These are phyloP conservation scores for Nyctereutes procyonoides DNA, from an alignment of 2,113 vertebrate species.

Conservation along the genomic window DNA sequence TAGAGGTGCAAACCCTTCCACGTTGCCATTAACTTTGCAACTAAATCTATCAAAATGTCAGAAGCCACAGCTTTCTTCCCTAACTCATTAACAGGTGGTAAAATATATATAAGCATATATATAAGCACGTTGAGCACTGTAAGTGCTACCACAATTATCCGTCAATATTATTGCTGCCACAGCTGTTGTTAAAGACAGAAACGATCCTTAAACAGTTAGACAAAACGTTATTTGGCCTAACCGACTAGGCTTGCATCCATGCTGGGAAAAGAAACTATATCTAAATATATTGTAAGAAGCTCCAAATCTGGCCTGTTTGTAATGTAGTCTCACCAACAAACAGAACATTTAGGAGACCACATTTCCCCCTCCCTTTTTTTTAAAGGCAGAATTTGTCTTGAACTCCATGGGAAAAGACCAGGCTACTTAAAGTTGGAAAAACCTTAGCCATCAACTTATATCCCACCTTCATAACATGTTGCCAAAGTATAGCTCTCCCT, in stretches of 20 bases:
- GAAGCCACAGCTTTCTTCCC: constrained; percentile 5
- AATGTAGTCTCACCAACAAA: not conserved
- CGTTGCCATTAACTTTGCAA: constrained; percentile 19
- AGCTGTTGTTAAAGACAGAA: constrained; percentile 9
- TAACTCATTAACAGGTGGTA: constrained; percentile 41
- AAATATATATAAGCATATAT: not conserved
- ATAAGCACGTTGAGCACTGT: not conserved
- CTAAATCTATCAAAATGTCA: constrained; percentile 48
- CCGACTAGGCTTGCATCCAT: not conserved
- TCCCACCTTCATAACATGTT: not conserved
- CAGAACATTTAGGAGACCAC: not conserved
- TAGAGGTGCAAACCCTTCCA: not conserved
- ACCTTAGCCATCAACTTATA: too few species aligned
- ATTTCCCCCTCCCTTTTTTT: not conserved
- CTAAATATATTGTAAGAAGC: constrained; percentile 11
- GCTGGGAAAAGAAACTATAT: not conserved
- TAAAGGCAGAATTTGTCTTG: not conserved
- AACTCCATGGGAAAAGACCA: not conserved
- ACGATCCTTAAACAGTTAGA: not conserved
- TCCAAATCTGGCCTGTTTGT: not conserved
- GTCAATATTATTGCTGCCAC: not conserved
- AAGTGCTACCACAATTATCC: not conserved
- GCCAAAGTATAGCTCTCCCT: not conserved
- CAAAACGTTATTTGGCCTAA: constrained; percentile 10
- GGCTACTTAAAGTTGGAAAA: not conserved